phyloP scores from a whole-genome alignment of 2,888 invertebrate species.

The Drosophila tanythrix region DNA sequence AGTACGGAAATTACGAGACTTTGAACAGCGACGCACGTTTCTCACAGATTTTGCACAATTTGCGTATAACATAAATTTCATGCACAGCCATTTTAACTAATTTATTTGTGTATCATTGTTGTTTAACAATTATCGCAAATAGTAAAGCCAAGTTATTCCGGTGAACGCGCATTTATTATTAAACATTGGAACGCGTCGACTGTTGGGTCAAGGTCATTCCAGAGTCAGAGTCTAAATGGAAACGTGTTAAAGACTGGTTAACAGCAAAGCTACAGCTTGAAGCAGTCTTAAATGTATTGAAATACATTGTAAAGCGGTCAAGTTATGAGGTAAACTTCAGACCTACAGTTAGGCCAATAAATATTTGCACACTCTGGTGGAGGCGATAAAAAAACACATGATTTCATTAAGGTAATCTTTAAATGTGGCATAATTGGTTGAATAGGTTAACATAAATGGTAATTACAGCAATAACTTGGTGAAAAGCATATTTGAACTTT shows the following conservation, averaged over 20 bases:
- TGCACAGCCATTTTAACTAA: slow-evolving; percentile 17
- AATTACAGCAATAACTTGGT: background rate
- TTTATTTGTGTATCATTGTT: slow-evolving; percentile 17
- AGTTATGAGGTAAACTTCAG: background rate
- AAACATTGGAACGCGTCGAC: slow-evolving; percentile 29
- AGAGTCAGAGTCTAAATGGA: slow-evolving; percentile 19
- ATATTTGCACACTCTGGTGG: background rate
- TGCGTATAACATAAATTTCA: slow-evolving; percentile 8
- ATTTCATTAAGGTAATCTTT: background rate
- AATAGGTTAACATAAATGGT: background rate
- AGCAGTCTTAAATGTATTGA: background rate
- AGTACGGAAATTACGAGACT: slow-evolving; percentile 62
- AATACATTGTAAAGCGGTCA: background rate
- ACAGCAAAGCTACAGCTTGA: slow-evolving; percentile 20
- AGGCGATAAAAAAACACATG: background rate
- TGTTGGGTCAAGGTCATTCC: slow-evolving; percentile 61
- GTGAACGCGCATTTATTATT: slow-evolving; percentile 50
- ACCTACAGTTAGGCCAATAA: background rate
- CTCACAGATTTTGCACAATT: slow-evolving; percentile 30
- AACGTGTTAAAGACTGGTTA: slow-evolving; percentile 61
- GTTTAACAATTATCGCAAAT: slow-evolving; percentile 35
- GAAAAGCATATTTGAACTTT: background rate
- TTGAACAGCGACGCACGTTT: slow-evolving; percentile 54
- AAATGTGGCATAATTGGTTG: background rate
- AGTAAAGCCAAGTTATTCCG: slow-evolving; percentile 33